phyloP scores from a whole-genome alignment of 2,797 vertebrate genomes.

The Garrulus glandarius region DNA sequence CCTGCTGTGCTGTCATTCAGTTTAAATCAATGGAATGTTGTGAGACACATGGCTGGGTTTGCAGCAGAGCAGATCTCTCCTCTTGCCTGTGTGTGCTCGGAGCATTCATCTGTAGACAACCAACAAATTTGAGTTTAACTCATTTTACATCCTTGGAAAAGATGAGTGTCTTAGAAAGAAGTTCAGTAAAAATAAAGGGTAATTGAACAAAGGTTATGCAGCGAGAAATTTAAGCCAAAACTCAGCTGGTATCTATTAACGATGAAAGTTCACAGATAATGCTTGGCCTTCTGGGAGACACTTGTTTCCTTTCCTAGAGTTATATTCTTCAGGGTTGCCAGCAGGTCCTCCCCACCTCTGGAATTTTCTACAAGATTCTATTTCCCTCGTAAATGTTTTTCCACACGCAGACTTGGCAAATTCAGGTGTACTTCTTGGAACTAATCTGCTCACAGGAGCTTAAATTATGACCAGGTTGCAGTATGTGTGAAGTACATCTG shows the following conservation, averaged over 20 bases:
- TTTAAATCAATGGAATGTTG: constrained; percentile 40
- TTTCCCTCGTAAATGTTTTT: constrained; percentile 7
- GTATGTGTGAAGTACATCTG: neutral
- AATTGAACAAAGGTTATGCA: neutral
- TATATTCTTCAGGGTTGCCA: neutral
- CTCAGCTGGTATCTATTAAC: constrained; percentile 19
- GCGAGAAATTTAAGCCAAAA: neutral
- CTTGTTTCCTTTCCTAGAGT: neutral
- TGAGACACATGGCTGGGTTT: neutral
- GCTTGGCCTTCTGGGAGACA: neutral
- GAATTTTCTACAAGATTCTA: constrained; percentile 1
- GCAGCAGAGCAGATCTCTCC: neutral
- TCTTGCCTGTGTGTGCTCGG: neutral
- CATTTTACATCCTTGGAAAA: constrained; percentile 7
- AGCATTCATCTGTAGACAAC: neutral
- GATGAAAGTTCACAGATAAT: neutral
- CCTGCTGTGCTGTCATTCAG: constrained; percentile 44
- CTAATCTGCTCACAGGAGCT: neutral
- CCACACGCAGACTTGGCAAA: constrained; percentile 20
- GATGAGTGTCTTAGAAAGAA: neutral
- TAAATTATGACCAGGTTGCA: neutral
- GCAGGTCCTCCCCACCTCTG: neutral
- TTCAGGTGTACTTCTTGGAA: constrained; percentile 5
- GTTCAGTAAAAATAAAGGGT: neutral
- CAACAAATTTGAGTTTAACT: constrained; percentile 4